Evolutionary conservation across 2,113 vertebrate species (phyloP).

Genomic region (Emydocephalus ijimae): DNA sequence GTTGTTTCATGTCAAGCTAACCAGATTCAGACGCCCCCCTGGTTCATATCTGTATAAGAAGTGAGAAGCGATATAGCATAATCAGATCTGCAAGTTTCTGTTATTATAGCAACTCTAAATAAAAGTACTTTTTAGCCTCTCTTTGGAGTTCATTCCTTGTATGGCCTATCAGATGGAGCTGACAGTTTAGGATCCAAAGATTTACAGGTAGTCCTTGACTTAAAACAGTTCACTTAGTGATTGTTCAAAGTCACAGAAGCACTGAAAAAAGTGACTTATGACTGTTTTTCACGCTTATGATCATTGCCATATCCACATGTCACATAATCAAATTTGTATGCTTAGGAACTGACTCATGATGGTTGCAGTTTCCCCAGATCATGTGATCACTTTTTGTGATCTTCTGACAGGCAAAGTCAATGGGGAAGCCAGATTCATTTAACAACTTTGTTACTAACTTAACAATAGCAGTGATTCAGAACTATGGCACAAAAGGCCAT

Average conservation of each 20-base stretch:
- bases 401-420: not conserved
- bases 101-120: not conserved
- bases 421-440: not conserved
- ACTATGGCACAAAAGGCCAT: not conserved
- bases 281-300: not conserved
- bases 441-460: not conserved
- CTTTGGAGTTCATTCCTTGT: not conserved
- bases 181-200: not conserved
- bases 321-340: not conserved
- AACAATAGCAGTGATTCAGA: not conserved
- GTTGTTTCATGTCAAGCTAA: constrained; percentile 45
- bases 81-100: not conserved
- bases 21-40: not conserved
- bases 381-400: not conserved
- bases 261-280: not conserved
- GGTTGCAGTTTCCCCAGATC: not conserved
- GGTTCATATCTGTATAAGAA: not conserved
- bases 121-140: not conserved
- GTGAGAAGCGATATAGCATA: not conserved
- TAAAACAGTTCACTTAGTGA: not conserved
- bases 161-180: not conserved
- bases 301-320: not conserved
- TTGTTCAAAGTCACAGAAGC: not conserved
- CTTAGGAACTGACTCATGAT: not conserved
- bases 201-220: not conserved